Evolutionary conservation across 2,888 invertebrate species (phyloP).

Genomic region (Dryobota labecula): DNA sequence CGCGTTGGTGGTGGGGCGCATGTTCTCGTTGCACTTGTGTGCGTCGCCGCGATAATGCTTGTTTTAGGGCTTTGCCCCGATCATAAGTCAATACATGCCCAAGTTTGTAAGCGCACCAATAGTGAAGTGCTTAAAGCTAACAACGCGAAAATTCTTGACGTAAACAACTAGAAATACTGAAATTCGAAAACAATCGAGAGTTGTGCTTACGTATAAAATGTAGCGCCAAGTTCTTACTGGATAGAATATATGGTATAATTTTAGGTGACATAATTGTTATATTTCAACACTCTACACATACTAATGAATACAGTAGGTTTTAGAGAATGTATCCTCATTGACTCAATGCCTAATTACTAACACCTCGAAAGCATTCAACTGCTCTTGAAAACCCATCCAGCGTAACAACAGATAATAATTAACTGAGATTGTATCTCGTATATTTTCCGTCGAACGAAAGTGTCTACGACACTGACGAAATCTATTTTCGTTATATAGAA

Average conservation of each 20-base stretch:
- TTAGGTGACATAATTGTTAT: conserved; percentile 13
- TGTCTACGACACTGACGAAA: conserved; percentile 66
- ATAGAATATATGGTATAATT: conserved; percentile 10
- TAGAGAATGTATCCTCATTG: conserved; percentile 33
- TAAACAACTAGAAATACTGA: conserved; percentile 62
- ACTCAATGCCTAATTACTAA: conserved; percentile 42
- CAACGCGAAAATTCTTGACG: conserved; percentile 61
- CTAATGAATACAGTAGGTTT: background rate
- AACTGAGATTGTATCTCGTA: conserved; percentile 45
- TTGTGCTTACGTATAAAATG: conserved; percentile 30
- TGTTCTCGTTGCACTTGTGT: conserved; percentile 83
- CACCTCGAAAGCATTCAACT: conserved; percentile 26
- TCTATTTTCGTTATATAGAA: conserved; percentile 72
- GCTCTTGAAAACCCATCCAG: conserved; percentile 32
- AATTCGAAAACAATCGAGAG: conserved; percentile 40
- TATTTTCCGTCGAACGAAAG: conserved; percentile 66
- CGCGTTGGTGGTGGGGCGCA: conserved; percentile 82
- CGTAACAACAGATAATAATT: conserved; percentile 55
- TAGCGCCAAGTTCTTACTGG: background rate
- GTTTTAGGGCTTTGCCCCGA: conserved; percentile 89
- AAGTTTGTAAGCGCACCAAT: conserved; percentile 67
- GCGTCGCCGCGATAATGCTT: conserved; percentile 85
- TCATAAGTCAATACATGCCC: conserved; percentile 87
- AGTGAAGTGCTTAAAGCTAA: conserved; percentile 63
- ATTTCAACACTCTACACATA: conserved; percentile 4